Percentiles rank a stretch among this genome's conserved stretches.
Evolutionary conservation across 2,888 invertebrate species (phyloP).

Genomic region (Agrilus cyanescens): DNA sequence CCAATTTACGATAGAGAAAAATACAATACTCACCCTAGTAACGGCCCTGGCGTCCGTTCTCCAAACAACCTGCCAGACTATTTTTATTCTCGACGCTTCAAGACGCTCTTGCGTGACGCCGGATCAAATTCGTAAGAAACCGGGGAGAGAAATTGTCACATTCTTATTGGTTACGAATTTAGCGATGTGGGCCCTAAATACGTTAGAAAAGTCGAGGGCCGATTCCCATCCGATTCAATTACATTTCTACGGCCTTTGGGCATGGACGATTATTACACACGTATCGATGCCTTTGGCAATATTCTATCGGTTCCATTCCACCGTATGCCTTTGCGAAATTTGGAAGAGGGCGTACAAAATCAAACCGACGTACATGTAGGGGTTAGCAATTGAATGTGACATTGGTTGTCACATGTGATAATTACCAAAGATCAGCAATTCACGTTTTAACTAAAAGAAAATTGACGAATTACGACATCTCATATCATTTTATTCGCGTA

Average conservation of each 20-base stretch:
- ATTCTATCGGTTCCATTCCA: constrained; percentile 90
- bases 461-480: no score
- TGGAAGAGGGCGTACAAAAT: constrained; percentile 94
- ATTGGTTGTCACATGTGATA: no score
- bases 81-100: constrained; percentile 85
- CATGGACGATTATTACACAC: constrained; percentile 92
- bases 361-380: constrained; percentile 73
- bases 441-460: no score
- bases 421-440: no score
- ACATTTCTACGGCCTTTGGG: constrained; percentile 87
- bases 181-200: constrained; percentile 92
- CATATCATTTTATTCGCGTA: no score
- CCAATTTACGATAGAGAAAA: constrained; percentile 71
- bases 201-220: constrained; percentile 79
- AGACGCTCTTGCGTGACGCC: constrained; percentile 70
- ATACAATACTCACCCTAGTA: constrained; percentile 69
- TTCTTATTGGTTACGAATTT: constrained; percentile 81
- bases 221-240: constrained; percentile 87
- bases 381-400: background rate
- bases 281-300: constrained; percentile 88
- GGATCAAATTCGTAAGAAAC: constrained; percentile 75
- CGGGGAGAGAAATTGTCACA: constrained; percentile 87
- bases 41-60: constrained; percentile 76
- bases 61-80: constrained; percentile 81
- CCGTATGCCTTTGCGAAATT: constrained; percentile 90